phyloP scores from a whole-genome alignment of 2,888 invertebrate species.

The Pseudococcus jackbeardsleyi region DNA sequence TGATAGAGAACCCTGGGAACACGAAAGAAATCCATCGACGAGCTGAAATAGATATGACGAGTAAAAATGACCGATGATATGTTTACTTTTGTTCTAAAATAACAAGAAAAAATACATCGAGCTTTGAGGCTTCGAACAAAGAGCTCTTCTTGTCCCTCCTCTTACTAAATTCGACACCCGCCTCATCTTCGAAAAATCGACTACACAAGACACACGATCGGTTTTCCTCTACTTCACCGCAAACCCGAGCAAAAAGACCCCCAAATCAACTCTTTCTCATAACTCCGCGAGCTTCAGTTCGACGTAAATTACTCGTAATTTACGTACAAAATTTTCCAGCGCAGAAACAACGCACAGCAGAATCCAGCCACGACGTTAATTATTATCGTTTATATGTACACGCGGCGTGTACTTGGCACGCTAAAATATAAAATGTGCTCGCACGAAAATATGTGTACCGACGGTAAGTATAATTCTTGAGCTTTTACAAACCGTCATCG shows the following conservation, averaged over 20 bases:
- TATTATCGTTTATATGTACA: neutral
- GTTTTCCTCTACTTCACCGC: neutral
- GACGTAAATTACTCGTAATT: neutral
- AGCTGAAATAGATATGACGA: neutral
- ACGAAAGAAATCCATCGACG: neutral
- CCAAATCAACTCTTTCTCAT: neutral
- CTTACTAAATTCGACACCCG: neutral
- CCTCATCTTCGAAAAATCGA: neutral
- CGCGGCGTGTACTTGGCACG: neutral
- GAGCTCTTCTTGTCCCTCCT: neutral
- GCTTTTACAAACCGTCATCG: neutral
- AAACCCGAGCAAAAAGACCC: neutral
- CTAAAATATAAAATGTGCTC: neutral
- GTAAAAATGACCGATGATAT: slow-evolving; percentile 9
- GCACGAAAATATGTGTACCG: neutral
- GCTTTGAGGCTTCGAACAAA: neutral
- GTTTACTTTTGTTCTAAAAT: neutral
- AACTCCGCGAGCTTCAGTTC: too few relatives aligned
- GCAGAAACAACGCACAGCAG: neutral
- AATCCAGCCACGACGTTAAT: neutral
- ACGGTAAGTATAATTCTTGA: neutral
- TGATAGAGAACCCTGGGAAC: neutral
- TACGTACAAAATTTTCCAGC: neutral
- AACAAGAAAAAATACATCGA: neutral
- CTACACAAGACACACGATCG: neutral